Evolutionary conservation across 2,113 vertebrate genomes (phyloP).

Genomic region (Corydoras maculifer): DNA sequence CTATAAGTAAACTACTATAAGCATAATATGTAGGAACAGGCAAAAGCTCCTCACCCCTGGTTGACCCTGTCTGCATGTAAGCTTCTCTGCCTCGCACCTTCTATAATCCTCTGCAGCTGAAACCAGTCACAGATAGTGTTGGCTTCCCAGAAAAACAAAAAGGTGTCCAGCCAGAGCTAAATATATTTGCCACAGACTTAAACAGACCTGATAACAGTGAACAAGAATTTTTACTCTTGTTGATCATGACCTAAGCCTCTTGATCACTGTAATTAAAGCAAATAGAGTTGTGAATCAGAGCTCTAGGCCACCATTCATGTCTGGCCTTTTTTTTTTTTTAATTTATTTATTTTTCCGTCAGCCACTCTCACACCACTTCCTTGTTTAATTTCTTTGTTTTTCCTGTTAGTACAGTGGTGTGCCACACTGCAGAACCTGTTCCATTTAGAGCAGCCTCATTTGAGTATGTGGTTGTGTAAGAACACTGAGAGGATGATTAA

Average conservation of each 20-base stretch:
- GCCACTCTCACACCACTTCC: conserved; percentile 41
- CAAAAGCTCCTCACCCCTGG: conserved; percentile 29
- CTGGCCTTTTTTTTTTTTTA: conserved; percentile 38
- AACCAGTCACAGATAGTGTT: conserved; percentile 41
- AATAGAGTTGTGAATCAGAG: conserved; percentile 34
- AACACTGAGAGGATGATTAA: conserved; percentile 20
- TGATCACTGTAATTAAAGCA: conserved; percentile 45
- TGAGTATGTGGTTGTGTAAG: conserved; percentile 46
- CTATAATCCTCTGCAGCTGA: conserved; percentile 58
- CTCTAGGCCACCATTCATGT: conserved; percentile 11
- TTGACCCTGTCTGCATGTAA: conserved; percentile 48
- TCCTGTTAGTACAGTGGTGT: conserved; percentile 56
- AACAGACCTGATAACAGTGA: conserved; percentile 34
- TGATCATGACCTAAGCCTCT: conserved; percentile 28
- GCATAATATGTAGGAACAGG: neutral
- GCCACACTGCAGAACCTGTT: conserved; percentile 43
- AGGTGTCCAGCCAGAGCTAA: conserved; percentile 46
- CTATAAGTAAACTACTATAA: neutral
- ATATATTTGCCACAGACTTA: conserved; percentile 49
- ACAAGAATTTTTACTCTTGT: conserved; percentile 26
- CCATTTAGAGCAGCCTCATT: too few species aligned
- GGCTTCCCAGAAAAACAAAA: conserved; percentile 28
- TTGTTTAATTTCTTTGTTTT: conserved; percentile 48
- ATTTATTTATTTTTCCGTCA: conserved; percentile 41
- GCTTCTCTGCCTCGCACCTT: conserved; percentile 46